Base-by-base conservation (phyloP, 2,888 invertebrate species). In the Ochropleura plecta region DNA sequence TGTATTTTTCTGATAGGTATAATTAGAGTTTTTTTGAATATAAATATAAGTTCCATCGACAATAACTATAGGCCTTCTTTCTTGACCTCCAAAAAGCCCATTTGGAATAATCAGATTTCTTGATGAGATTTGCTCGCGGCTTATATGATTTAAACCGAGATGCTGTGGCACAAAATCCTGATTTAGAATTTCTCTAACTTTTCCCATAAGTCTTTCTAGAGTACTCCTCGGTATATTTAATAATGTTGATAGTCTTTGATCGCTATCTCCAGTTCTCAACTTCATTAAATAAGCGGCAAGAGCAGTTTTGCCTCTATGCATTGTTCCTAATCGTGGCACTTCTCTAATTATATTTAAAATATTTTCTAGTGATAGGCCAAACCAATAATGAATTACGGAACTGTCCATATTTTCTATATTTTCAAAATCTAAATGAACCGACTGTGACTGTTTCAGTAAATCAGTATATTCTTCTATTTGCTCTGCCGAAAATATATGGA, bases 231-330 rank as follows among this genome's bases (percentile, higher is more conserved):
- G 48, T 4, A 64, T 64, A 3, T 48, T 48, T 48, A 64, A 48
- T 30, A 64, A 64, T 8, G 64, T 5, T 5, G 66, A 66, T 8
- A 51, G 42, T 8, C 66, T 42, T n/a, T 66, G 5, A 0, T 66
- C 66, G 8, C 66, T 51, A 6, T 67, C 53, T 16, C 66, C 66
- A 53, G 66, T 67, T 5, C 53, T 42, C 42, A 67, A 20, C 42
- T 66, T 65, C n/a, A 53, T 53, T 66, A 53, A 53, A 67, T 67
- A 53, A 0, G 66, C 66, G 9, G 53, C 66, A 53, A 67, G 66
- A n/a, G 53, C 66, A 42, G 65, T 65, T 65, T 65, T 65, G 18
- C 49, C 65, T 30, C 30, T 40, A 12, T 49, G 65, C 65, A 65
- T 51, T 5, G 42, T 1, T 5, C 9, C 2, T 30, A 64, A 10